Evolutionary conservation across 2,888 invertebrate genomes (phyloP), one percentile per base, ranked within the genome.

Genomic region (Diabrotica balteata): DNA sequence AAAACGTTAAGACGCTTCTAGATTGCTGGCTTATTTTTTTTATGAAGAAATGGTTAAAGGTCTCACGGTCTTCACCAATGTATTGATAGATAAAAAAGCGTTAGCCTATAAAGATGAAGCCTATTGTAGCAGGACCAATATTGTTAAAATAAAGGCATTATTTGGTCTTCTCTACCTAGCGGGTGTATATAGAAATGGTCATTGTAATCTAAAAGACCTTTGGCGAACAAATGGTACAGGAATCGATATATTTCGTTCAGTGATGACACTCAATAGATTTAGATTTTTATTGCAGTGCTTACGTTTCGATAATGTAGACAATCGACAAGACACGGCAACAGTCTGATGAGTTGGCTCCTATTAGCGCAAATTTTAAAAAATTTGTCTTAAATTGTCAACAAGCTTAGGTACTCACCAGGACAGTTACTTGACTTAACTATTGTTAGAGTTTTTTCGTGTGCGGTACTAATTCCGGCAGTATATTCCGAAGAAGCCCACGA

Each of bases 261-360:
- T 64, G n/a, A 51, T 57, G 58, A 43, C 64, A 50, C 44, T 46
- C 42, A 64, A 58, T 57, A 57, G 64, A 58, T 4, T 64, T 49
- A 44, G 10, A 11, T 58, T 58, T 47, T 45, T 64, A 22, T 44
- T 64, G 43, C 46, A 17, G 45, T 43, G 44, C 43, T 22, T 64
- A 45, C 53, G 47, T 10, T 53, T 62, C 32, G 62, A 62, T 22
- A 53, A 62, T 45, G 22, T 53, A n/a, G 53, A 62, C 9, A 10
- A 52, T 52, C 46, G 46, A 46, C 46, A 46, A 46, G 46, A 46
- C 1, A 8, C n/a, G 46, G 8, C 9, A 8, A 46, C 8, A 46
- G 9, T 8, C 9, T 8, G 46, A 46, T 46, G 2, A 46, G 9
- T 9, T 46, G 1, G 46, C 46, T 8, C 8, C 46, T 46, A 46